Evolutionary conservation across 2,797 vertebrate genomes (phyloP), one percentile per base, ranked within the genome.

Genomic region (Lepilemur ruficaudatus): DNA sequence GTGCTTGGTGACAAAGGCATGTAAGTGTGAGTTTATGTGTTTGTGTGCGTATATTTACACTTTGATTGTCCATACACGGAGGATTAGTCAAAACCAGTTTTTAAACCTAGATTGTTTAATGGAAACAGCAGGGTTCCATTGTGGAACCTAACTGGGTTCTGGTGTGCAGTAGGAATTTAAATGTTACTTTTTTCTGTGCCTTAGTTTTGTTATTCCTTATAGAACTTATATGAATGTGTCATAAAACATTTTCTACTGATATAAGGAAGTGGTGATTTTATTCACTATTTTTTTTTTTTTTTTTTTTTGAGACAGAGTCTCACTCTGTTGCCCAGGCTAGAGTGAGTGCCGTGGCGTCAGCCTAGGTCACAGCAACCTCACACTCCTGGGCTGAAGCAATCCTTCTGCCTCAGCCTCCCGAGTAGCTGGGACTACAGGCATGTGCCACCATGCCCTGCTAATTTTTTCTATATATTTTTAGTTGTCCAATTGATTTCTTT

Each of bases 171-270:
- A 72, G 41, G 28, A 69, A 86, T 97, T 91, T 91, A 89, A 50
- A 41, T 63, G 17, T 87, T 93, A 6, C 23, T 81, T 61, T 63
- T 52, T 84, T 72, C 65, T 88, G 59, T 76, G 20, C 18, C 25
- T 96, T 91, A 69, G 72, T 91, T 94, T 83, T 69, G 25, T 61
- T 96, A 43, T n/a, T 92, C 11, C 17, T n/a, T 95, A 38, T 91
- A 73, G 84, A 83, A 69, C 20, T 89, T 38, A n/a, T 94, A 7
- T 14, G 55, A 91, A 83, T 81, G 67, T 93, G 46, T 86, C 61
- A 72, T 73, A 63, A 94, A 93, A 50, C 1, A 7, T 72, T 95
- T 87, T 95, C 61, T 84, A 50, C 35, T 84, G 18, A 65, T 80
- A 13, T 23, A 76, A 86, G 55, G 48, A 93, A 59, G 48, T 89